phyloP scores from a whole-genome alignment of 2,888 invertebrate genomes.

The Pasiphila rectangulata region DNA sequence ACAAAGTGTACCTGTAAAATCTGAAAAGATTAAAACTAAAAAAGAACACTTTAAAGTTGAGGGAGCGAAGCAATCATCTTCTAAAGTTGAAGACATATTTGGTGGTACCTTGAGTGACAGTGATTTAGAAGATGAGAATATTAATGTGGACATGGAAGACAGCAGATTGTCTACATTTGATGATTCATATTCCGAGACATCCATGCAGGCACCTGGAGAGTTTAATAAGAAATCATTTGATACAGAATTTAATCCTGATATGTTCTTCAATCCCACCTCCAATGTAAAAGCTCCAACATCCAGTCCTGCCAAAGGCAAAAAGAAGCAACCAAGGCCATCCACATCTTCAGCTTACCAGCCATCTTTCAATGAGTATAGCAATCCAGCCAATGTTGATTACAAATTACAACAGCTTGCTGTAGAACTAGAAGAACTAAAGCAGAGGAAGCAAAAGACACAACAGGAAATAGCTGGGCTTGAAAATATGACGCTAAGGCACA shows the following conservation, averaged over 20 bases:
- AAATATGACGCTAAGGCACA: slow-evolving; percentile 89
- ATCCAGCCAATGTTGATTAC: slow-evolving; percentile 21
- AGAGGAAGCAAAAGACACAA: slow-evolving; percentile 88
- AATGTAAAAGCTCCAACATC: slow-evolving; percentile 39
- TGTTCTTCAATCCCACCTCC: slow-evolving; percentile 48
- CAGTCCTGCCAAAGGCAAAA: slow-evolving; percentile 33
- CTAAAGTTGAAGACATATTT: slow-evolving; percentile 87
- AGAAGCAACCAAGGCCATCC: slow-evolving; percentile 37
- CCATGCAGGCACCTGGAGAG: slow-evolving; percentile 53
- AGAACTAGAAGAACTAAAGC: slow-evolving; percentile 88
- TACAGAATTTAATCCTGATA: slow-evolving; percentile 62
- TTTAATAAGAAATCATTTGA: slow-evolving; percentile 48
- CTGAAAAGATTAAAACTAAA: slow-evolving; percentile 71
- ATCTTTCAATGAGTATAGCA: slow-evolving; percentile 15
- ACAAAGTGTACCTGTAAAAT: slow-evolving; percentile 43
- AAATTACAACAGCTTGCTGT: slow-evolving; percentile 86
- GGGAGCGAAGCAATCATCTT: slow-evolving; percentile 47
- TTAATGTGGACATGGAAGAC: slow-evolving; percentile 91
- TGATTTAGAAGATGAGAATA: slow-evolving; percentile 88
- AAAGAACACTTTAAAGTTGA: slow-evolving; percentile 54
- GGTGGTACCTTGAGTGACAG: slow-evolving; percentile 96
- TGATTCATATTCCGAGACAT: slow-evolving; percentile 85
- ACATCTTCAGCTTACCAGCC: slow-evolving; percentile 24
- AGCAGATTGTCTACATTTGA: slow-evolving; percentile 88
- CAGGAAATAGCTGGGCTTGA: slow-evolving; percentile 92